phyloP scores from a whole-genome alignment of 2,797 vertebrate species.

The Hypotaenidia okinawae region DNA sequence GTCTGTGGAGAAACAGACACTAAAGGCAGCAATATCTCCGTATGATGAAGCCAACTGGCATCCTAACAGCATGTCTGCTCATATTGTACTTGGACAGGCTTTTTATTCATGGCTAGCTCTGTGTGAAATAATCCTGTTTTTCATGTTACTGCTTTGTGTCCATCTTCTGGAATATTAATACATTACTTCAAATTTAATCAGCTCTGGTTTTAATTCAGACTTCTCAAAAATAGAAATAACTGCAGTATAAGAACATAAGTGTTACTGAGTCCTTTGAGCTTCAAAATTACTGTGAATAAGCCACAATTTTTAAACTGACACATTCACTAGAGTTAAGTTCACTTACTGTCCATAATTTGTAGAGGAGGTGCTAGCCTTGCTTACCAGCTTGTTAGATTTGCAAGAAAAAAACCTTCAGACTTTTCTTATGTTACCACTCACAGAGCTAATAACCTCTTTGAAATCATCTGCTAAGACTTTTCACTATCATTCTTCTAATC shows the following conservation, averaged over 20 bases:
- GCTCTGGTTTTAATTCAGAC: constrained; percentile 13
- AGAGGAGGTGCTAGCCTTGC: neutral
- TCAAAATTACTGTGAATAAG: neutral
- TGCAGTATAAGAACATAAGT: neutral
- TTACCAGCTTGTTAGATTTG: neutral
- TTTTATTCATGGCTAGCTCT: constrained; percentile 46
- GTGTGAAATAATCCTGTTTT: constrained; percentile 49
- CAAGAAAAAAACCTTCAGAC: neutral
- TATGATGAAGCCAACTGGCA: constrained; percentile 61
- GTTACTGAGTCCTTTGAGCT: neutral
- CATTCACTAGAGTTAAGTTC: neutral
- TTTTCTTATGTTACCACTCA: neutral
- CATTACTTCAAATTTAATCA: neutral
- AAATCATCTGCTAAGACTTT: neutral
- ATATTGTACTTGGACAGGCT: constrained; percentile 31
- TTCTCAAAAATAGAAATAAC: neutral
- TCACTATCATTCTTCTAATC: neutral
- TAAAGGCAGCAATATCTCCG: constrained; percentile 58
- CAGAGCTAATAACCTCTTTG: neutral
- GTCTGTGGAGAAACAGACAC: constrained; percentile 57
- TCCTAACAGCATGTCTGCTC: constrained; percentile 44
- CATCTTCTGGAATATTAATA: constrained; percentile 1
- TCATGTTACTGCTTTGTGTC: neutral
- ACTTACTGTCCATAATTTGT: neutral
- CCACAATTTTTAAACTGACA: neutral